Evolutionary conservation across 2,113 vertebrate genomes (phyloP).

Genomic region (Dermatemys mawii): DNA sequence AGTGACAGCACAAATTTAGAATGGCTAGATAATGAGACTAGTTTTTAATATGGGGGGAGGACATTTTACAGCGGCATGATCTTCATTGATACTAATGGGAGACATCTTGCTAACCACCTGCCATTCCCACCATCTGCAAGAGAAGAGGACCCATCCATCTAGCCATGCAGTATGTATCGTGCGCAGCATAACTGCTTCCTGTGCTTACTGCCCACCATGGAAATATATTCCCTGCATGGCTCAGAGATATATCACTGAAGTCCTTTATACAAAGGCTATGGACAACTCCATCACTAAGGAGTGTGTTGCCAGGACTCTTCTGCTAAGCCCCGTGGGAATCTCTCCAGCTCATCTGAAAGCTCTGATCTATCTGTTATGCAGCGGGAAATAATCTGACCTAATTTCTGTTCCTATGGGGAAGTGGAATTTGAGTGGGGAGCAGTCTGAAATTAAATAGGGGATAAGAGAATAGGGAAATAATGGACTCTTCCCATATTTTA

Average conservation of each 20-base stretch:
- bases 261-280: rapidly evolving
- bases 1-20: slow-evolving; percentile 47
- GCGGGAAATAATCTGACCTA: rapidly evolving
- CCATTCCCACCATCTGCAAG: neutral
- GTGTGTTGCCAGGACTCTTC: neutral
- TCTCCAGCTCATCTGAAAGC: neutral
- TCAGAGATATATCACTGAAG: rapidly evolving
- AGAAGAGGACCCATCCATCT: neutral
- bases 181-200: neutral
- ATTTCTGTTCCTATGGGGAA: neutral
- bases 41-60: slow-evolving; percentile 26
- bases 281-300: rapidly evolving
- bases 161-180: neutral
- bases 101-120: neutral
- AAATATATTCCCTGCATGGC: neutral
- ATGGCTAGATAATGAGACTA: slow-evolving; percentile 53
- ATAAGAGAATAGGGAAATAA: rapidly evolving
- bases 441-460: neutral
- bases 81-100: neutral
- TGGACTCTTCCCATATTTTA: neutral
- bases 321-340: neutral
- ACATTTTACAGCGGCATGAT: neutral
- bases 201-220: rapidly evolving
- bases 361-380: neutral
- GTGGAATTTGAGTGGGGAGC: neutral